Percentiles rank a stretch among this genome's conserved stretches.
Evolutionary conservation across 2,888 invertebrate genomes (phyloP).

Genomic region (Helicoverpa assulta): DNA sequence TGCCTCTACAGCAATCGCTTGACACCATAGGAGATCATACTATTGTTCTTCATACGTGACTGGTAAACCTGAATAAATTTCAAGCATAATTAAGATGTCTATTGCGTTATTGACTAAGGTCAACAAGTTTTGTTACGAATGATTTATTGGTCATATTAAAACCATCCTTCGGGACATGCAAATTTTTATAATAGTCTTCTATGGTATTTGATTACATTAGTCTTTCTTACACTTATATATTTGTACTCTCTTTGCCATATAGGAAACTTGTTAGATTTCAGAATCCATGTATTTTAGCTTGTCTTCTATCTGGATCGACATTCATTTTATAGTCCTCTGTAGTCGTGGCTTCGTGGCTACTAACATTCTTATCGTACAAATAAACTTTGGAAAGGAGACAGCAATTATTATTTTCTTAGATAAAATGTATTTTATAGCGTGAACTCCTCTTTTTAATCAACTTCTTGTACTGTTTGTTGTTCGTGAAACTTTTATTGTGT

Average conservation of each 20-base stretch:
- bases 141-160: constrained; percentile 22
- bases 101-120: constrained; percentile 14
- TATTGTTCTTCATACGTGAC: too few relatives aligned
- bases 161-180: constrained; percentile 35
- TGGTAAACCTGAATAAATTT: background rate
- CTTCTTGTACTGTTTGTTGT: background rate
- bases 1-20: too few relatives aligned
- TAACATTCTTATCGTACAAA: constrained; percentile 20
- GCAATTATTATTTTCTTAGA: constrained; percentile 34
- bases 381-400: constrained; percentile 22
- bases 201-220: constrained; percentile 5
- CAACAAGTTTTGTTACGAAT: constrained; percentile 18
- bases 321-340: constrained; percentile 18
- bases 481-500: too few relatives aligned
- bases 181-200: constrained; percentile 35
- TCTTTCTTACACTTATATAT: background rate
- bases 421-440: constrained; percentile 9
- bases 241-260: background rate
- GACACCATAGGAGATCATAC: background rate
- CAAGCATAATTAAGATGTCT: background rate
- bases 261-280: background rate
- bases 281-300: background rate
- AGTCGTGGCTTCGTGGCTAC: constrained; percentile 42
- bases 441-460: background rate
- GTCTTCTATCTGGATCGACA: constrained; percentile 22